These are phyloP conservation scores for Coilia nasus DNA, from an alignment of 2,797 vertebrate species.

Conservation along the genomic window DNA sequence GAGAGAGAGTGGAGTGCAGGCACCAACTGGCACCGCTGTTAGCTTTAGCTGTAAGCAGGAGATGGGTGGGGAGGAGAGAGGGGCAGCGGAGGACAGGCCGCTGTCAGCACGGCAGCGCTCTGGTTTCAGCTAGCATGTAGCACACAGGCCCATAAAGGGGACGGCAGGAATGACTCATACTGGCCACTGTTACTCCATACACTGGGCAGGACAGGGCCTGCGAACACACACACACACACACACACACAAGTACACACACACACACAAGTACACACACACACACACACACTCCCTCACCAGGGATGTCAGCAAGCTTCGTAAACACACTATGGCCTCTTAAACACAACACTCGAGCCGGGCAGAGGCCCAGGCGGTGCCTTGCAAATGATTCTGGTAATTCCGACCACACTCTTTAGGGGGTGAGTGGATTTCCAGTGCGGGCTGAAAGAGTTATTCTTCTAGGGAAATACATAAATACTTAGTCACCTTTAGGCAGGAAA, in stretches of 20 bases:
- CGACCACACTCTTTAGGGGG: background rate
- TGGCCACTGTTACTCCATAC: background rate
- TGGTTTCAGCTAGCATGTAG: conserved; percentile 11
- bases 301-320: background rate
- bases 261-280: conserved; percentile 8
- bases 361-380: background rate
- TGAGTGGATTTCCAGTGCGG: conserved; percentile 9
- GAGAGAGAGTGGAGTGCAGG: background rate
- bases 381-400: conserved; percentile 7
- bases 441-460: conserved; percentile 51
- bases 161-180: conserved; percentile 3
- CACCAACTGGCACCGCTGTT: background rate
- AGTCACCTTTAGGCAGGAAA: conserved; percentile 59
- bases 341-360: background rate
- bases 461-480: conserved; percentile 64
- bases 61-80: background rate
- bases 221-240: conserved; percentile 31
- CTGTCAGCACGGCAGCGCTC: background rate
- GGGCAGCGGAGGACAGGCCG: conserved; percentile 5
- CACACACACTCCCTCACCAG: conserved; percentile 27
- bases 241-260: conserved; percentile 24
- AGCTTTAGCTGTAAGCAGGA: background rate
- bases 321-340: conserved; percentile 18
- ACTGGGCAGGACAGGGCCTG: conserved; percentile 7
- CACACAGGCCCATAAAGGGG: background rate